Evolutionary conservation across 2,797 vertebrate species (phyloP).

Genomic region (Hydrolagus colliei): DNA sequence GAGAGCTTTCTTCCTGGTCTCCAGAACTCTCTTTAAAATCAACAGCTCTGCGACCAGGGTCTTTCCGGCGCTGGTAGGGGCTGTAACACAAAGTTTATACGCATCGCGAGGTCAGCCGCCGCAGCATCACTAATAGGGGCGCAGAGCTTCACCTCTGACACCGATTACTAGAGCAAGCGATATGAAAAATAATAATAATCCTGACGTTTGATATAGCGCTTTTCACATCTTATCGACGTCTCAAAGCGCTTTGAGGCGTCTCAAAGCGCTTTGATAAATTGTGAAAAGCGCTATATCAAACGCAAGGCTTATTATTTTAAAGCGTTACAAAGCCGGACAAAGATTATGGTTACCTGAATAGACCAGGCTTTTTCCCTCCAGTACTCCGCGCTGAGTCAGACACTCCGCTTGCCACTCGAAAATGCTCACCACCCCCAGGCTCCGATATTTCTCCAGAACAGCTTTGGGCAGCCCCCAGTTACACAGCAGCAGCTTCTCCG

Average conservation of each 20-base stretch:
- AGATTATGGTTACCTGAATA: conserved; percentile 76
- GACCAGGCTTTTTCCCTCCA: conserved; percentile 84
- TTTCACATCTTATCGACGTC: no score
- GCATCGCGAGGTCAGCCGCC: no score
- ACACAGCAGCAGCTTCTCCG: conserved; percentile 75
- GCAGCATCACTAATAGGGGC: neutral
- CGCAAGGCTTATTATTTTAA: neutral
- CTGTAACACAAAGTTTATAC: conserved; percentile 49
- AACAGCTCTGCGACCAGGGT: conserved; percentile 91
- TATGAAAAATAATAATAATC: neutral
- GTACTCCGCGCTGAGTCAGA: conserved; percentile 73
- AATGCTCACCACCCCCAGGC: conserved; percentile 77
- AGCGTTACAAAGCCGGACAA: neutral
- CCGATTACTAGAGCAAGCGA: neutral
- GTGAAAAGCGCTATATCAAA: no score
- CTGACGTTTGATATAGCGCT: no score
- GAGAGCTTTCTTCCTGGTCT: conserved; percentile 83
- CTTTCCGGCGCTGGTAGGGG: conserved; percentile 95
- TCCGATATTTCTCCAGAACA: conserved; percentile 76
- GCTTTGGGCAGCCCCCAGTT: conserved; percentile 84
- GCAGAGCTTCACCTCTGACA: neutral
- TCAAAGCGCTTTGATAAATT: no score
- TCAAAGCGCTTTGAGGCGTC: no score
- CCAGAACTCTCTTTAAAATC: conserved; percentile 84
- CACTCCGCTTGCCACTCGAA: conserved; percentile 98